Conservation (phyloP, 2,888 invertebrate genomes). For the Hartigia nigra region DNA sequence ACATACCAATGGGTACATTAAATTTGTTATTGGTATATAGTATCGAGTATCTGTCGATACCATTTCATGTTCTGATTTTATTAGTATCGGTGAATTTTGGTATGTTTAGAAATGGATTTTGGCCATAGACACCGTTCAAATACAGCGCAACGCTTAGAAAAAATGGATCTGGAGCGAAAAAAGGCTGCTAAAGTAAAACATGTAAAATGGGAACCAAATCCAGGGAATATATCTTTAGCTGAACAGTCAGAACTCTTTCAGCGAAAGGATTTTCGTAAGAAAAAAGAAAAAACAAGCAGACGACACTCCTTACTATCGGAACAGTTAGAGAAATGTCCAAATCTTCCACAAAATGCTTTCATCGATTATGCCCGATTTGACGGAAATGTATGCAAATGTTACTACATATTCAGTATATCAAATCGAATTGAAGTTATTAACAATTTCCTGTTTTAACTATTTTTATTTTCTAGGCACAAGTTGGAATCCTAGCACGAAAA, state of each 20-base stretch:
- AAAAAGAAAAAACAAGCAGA: conserved; percentile 41
- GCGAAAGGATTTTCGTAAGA: conserved; percentile 65
- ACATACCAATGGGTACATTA: conserved; percentile 76
- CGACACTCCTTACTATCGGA: conserved; percentile 77
- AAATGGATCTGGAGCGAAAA: conserved; percentile 87
- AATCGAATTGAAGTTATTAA: conserved; percentile 11
- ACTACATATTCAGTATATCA: not conserved
- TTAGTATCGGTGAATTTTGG: not conserved
- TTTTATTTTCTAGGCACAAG: conserved; percentile 70
- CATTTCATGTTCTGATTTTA: not conserved
- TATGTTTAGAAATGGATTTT: conserved; percentile 64
- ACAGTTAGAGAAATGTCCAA: conserved; percentile 81
- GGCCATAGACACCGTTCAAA: conserved; percentile 81
- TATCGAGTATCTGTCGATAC: conserved; percentile 69
- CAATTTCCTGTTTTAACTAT: conserved; percentile 14
- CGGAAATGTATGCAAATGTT: conserved; percentile 71
- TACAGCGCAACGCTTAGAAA: conserved; percentile 89
- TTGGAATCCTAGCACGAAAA: conserved; percentile 81
- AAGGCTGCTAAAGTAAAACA: conserved; percentile 82
- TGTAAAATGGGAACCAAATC: conserved; percentile 77
- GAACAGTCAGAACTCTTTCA: conserved; percentile 73
- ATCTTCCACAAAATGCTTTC: conserved; percentile 86
- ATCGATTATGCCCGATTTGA: conserved; percentile 92
- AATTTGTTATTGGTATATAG: conserved; percentile 63
- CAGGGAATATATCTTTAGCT: conserved; percentile 68